Conservation (phyloP, 2,888 invertebrate genomes). For the Muscina levida region DNA sequence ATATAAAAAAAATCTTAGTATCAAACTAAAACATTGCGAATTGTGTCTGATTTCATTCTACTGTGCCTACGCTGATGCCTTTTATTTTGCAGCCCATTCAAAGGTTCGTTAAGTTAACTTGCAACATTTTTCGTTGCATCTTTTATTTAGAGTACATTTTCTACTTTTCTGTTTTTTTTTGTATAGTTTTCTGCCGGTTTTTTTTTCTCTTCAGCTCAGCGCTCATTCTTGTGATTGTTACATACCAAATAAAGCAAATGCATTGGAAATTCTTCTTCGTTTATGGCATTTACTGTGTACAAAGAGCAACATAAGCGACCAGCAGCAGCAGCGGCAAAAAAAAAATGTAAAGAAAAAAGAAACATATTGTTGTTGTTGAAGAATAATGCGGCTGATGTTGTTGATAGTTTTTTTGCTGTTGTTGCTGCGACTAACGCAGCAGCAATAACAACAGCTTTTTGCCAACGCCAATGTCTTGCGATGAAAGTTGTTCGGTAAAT, state of each 20-base stretch:
- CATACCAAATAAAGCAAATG: constrained; percentile 64
- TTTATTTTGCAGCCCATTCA: constrained; percentile 29
- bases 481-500: constrained; percentile 5
- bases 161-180: constrained; percentile 58
- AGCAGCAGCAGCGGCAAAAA: constrained; percentile 22
- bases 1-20: too few relatives aligned
- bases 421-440: constrained; percentile 19
- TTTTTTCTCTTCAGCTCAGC: constrained; percentile 38
- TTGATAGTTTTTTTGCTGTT: constrained; percentile 65
- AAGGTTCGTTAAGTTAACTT: constrained; percentile 60
- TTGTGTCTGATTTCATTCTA: constrained; percentile 18
- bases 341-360: constrained; percentile 37
- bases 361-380: constrained; percentile 38
- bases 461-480: constrained; percentile 1
- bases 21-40: too few relatives aligned
- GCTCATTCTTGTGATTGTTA: constrained; percentile 58
- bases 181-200: constrained; percentile 35
- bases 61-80: constrained; percentile 64
- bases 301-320: constrained; percentile 29
- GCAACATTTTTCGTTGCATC: constrained; percentile 67
- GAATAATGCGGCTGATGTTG: constrained; percentile 15
- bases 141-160: constrained; percentile 60
- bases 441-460: neutral
- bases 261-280: constrained; percentile 64
- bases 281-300: constrained; percentile 50